phyloP scores from a whole-genome alignment of 2,113 vertebrate species.

The Taurulus bubalis region DNA sequence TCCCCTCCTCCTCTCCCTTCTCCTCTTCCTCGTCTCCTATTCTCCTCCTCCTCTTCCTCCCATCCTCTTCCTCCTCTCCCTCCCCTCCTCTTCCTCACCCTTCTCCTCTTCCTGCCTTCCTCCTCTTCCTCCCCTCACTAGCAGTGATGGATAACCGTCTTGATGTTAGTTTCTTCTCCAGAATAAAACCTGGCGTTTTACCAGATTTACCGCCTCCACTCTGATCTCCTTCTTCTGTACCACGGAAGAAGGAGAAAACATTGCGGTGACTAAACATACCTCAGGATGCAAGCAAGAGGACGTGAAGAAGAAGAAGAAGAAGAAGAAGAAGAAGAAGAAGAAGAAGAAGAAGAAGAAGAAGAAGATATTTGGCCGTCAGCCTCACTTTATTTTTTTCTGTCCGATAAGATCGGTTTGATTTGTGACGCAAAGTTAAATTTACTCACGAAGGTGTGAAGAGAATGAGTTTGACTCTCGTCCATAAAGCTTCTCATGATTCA shows the following conservation, averaged over 20 bases:
- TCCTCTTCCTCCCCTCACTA: not conserved
- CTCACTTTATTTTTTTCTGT: not conserved
- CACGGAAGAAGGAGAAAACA: constrained; percentile 39
- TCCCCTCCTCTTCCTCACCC: not conserved
- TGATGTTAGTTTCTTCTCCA: not conserved
- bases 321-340: too few species aligned
- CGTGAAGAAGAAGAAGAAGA: not conserved
- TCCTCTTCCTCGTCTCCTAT: not conserved
- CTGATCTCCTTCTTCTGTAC: not conserved
- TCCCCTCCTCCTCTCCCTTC: too few species aligned
- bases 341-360: not conserved
- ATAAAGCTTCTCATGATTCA: constrained; percentile 7
- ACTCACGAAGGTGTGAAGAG: constrained; percentile 37
- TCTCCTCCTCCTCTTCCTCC: not conserved
- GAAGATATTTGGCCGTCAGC: constrained; percentile 2
- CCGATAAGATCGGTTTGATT: not conserved
- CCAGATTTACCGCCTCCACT: constrained; percentile 1
- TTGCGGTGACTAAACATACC: constrained; percentile 43
- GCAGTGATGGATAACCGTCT: not conserved
- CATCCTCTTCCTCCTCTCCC: not conserved
- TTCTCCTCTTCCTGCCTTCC: not conserved
- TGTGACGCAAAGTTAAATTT: constrained; percentile 42
- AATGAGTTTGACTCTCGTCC: constrained; percentile 14
- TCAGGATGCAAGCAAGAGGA: constrained; percentile 8
- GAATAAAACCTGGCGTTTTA: constrained; percentile 11